These are phyloP conservation scores for Orius laevigatus DNA, from an alignment of 1,140 invertebrate species.

Conservation along the genomic window DNA sequence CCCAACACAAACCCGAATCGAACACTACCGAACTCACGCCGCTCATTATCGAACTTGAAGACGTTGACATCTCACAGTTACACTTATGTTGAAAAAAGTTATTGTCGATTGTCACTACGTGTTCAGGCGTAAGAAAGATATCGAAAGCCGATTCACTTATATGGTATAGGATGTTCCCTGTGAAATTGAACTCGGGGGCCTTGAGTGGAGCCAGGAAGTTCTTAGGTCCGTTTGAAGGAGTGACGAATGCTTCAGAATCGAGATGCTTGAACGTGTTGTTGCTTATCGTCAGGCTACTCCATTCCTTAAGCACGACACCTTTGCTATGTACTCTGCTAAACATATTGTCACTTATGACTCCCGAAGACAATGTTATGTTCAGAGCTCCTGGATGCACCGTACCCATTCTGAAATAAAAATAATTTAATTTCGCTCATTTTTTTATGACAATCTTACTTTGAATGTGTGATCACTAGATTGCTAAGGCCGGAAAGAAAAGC, in stretches of 20 bases:
- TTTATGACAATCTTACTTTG: conserved; percentile 11
- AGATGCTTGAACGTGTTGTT: conserved; percentile 42
- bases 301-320: conserved; percentile 40
- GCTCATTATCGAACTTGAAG: conserved; percentile 21
- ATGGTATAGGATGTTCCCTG: conserved; percentile 40
- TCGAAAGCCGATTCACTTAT: conserved; percentile 30
- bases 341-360: conserved; percentile 40
- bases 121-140: conserved; percentile 22
- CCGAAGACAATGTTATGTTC: conserved; percentile 39
- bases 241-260: conserved; percentile 34
- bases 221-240: conserved; percentile 9
- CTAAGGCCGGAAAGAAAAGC: conserved; percentile 44
- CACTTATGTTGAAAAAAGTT: conserved; percentile 46
- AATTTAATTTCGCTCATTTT: conserved; percentile 11
- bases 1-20: conserved; percentile 42
- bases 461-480: conserved; percentile 44
- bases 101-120: conserved; percentile 33
- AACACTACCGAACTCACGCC: conserved; percentile 26
- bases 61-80: conserved; percentile 36
- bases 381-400: conserved; percentile 42
- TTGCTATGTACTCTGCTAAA: conserved; percentile 36
- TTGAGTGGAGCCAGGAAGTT: conserved; percentile 15
- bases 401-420: conserved; percentile 36
- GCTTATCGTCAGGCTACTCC: conserved; percentile 43
- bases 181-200: conserved; percentile 37